phyloP scores from a whole-genome alignment of 2,113 vertebrate species.

The Fulica atra region DNA sequence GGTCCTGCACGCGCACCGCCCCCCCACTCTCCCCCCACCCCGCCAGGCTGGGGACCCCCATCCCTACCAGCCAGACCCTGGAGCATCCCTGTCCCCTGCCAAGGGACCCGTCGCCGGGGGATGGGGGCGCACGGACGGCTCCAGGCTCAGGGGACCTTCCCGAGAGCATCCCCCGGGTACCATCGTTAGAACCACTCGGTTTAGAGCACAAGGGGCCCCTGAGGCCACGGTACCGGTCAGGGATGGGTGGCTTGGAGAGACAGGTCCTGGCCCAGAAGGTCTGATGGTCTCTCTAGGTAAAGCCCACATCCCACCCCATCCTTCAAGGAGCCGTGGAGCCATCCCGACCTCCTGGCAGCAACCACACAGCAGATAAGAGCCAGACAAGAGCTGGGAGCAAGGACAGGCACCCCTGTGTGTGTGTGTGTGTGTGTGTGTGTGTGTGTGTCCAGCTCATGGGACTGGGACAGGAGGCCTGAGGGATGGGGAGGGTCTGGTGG shows the following conservation, averaged over 20 bases:
- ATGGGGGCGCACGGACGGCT: not conserved
- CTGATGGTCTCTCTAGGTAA: rapidly evolving
- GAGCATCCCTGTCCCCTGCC: not conserved
- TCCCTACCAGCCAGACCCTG: not conserved
- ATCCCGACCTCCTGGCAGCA: rapidly evolving
- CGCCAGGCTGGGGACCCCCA: not conserved
- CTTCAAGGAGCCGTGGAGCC: not conserved
- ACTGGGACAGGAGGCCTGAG: not conserved
- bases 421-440: too few relatives aligned
- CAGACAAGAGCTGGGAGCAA: not conserved
- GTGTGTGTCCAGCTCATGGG: rapidly evolving
- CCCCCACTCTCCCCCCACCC: too few relatives aligned
- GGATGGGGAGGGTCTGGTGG: not conserved
- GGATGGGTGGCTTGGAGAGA: not conserved
- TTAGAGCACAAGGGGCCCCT: not conserved
- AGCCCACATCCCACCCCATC: not conserved
- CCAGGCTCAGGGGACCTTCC: not conserved
- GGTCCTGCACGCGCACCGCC: not conserved
- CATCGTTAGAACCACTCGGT: too few relatives aligned
- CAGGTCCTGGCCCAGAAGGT: not conserved
- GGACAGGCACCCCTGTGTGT: too few relatives aligned
- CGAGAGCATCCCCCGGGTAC: not conserved
- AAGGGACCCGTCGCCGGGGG: not conserved
- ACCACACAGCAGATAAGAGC: not conserved
- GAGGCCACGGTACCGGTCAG: not conserved